Conservation (phyloP, 2,113 vertebrate genomes). For the Syngnathoides biaculeatus region DNA sequence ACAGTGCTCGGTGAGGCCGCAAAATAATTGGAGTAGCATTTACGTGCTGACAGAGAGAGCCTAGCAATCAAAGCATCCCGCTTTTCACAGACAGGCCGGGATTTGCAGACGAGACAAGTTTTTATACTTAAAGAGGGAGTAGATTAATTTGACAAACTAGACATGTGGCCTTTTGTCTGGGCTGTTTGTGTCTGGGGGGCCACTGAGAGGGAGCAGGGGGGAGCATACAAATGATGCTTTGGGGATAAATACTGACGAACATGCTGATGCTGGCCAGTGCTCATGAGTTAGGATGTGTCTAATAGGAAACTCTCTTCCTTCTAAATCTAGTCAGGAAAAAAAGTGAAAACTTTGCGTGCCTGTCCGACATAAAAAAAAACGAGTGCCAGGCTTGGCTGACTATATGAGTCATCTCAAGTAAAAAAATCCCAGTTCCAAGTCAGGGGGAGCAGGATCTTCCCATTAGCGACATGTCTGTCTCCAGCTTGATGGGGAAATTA, state of each 20-base stretch:
- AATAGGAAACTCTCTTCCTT: constrained; percentile 26
- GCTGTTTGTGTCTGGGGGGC: constrained; percentile 42
- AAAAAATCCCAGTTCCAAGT: neutral
- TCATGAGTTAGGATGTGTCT: constrained; percentile 24
- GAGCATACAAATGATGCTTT: constrained; percentile 30
- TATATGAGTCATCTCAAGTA: constrained; percentile 28
- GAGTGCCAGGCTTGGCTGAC: constrained; percentile 1
- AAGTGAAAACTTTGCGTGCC: neutral
- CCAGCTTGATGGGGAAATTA: neutral
- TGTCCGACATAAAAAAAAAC: constrained; percentile 3
- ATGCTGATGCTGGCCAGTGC: constrained; percentile 20
- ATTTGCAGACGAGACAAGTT: constrained; percentile 44
- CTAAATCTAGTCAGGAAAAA: neutral
- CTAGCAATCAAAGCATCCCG: constrained; percentile 35
- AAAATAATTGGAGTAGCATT: constrained; percentile 71
- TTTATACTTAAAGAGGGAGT: constrained; percentile 27
- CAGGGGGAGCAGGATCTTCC: constrained; percentile 5
- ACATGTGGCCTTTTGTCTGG: constrained; percentile 57
- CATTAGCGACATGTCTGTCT: constrained; percentile 18
- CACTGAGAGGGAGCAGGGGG: constrained; percentile 26
- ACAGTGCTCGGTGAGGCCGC: constrained; percentile 57
- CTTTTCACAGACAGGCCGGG: constrained; percentile 39
- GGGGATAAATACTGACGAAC: constrained; percentile 28
- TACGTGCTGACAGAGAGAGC: constrained; percentile 54
- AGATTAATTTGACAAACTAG: constrained; percentile 63